Evolutionary conservation across 1,140 invertebrate species (phyloP), one percentile per base, ranked within the genome.

Genomic region (Galendromus occidentalis): DNA sequence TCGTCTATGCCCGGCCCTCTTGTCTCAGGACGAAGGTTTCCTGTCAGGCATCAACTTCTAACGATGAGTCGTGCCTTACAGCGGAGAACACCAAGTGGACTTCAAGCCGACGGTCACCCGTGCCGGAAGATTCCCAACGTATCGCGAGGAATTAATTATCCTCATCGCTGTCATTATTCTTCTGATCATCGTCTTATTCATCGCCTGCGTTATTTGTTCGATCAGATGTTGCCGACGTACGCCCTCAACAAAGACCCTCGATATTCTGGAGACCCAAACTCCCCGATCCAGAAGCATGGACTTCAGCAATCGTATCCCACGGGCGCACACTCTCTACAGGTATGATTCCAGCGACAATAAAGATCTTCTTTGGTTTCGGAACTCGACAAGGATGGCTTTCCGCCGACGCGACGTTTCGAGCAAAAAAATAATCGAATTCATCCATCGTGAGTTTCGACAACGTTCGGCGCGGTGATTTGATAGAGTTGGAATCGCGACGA

Each of bases 281-380:
- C 51, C 51, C 5, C 51, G 51, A 25, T 59, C 51, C 14, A 17
- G 51, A 17, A 59, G 22, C 22, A 33, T 59, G 14, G 51, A 59
- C 51, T 59, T 59, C 22, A 59, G 33, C 22, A 59, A 59, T 9
- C 51, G 51, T 5, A 59, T 59, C 33, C 51, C 51, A 2, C 12
- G 51, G 25, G 51, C 51, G 51, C 51, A 59, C 22, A 59, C 51
- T 29, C 51, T 59, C 51, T 59, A 59, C 51, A 59, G 51, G 51
- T 59, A 22, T 4, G 45, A 5, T 28, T 14, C 33, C 33, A n/a
- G n/a, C n/a, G n/a, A n/a, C n/a, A n/a, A n/a, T n/a, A n/a, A n/a
- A n/a, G n/a, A n/a, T n/a, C n/a, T n/a, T n/a, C n/a, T n/a, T n/a
- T n/a, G n/a, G n/a, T n/a, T n/a, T n/a, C n/a, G n/a, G n/a, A n/a